Evolutionary conservation across 1,140 invertebrate species (phyloP).

Genomic region (Zaprionus africanus): DNA sequence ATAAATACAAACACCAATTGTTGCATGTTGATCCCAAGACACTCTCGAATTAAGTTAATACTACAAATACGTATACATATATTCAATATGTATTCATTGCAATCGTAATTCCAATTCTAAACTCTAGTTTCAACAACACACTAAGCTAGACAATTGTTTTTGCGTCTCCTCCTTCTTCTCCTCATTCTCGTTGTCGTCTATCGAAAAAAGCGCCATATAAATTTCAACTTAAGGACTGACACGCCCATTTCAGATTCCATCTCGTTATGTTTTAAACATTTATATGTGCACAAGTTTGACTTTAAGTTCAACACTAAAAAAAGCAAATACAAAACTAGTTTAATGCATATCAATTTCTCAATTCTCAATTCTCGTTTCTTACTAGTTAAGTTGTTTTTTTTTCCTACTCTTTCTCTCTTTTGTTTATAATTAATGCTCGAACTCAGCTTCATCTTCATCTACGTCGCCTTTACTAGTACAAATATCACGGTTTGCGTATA

Average conservation of each 20-base stretch:
- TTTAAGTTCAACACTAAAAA: conserved; percentile 78
- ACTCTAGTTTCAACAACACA: conserved; percentile 47
- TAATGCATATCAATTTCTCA: conserved; percentile 62
- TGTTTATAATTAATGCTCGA: conserved; percentile 54
- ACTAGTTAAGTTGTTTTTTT: conserved; percentile 29
- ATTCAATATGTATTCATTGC: conserved; percentile 2
- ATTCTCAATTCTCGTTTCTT: conserved; percentile 22
- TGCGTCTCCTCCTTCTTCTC: background rate
- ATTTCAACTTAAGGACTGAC: conserved; percentile 53
- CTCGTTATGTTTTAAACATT: conserved; percentile 74
- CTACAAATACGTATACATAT: background rate
- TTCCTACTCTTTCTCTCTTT: conserved; percentile 27
- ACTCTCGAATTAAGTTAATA: conserved; percentile 34
- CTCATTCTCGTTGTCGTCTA: background rate
- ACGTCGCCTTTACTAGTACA: conserved; percentile 76
- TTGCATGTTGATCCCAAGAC: conserved; percentile 76
- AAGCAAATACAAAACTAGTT: conserved; percentile 81
- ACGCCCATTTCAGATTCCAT: conserved; percentile 30
- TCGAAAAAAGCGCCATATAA: conserved; percentile 37
- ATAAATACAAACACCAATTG: conserved; percentile 67
- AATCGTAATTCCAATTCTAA: conserved; percentile 16
- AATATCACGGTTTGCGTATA: conserved; percentile 80
- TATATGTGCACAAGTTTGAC: conserved; percentile 82
- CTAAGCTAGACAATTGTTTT: conserved; percentile 17
- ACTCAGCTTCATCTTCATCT: conserved; percentile 40